phyloP scores from a whole-genome alignment of 2,113 vertebrate species.

The Tylochromis polylepis region DNA sequence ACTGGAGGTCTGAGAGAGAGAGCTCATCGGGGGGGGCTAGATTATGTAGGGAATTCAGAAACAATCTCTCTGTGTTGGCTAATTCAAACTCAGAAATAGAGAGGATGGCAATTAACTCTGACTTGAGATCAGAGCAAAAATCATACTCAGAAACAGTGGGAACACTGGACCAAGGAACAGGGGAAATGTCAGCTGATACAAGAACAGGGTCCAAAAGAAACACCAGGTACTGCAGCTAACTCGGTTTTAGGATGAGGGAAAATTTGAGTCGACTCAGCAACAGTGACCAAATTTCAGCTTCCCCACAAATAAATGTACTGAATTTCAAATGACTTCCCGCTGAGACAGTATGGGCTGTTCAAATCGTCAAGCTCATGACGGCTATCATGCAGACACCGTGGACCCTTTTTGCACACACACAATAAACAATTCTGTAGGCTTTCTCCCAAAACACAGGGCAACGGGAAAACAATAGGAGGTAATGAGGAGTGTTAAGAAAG shows the following conservation, averaged over 20 bases:
- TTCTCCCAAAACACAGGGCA: neutral
- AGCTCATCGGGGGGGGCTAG: too few relatives aligned
- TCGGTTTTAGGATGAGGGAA: neutral
- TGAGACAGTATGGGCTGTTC: neutral
- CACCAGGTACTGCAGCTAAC: fast-evolving
- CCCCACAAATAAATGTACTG: neutral
- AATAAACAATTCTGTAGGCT: neutral
- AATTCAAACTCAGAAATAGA: too few relatives aligned
- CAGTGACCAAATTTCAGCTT: neutral
- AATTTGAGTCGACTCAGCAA: neutral
- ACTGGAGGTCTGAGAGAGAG: neutral
- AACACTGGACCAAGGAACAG: neutral
- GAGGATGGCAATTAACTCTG: too few relatives aligned
- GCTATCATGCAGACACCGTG: neutral
- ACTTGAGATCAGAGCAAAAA: too few relatives aligned
- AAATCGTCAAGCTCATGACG: neutral
- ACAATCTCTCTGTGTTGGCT: too few relatives aligned
- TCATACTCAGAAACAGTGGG: neutral
- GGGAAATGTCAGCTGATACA: neutral
- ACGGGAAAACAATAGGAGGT: neutral
- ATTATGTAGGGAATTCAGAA: too few relatives aligned
- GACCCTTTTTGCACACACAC: neutral
- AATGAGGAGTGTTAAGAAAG: neutral
- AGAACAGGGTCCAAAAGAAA: neutral
- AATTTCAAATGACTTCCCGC: neutral